Percentiles rank a stretch among this genome's conserved stretches.
phyloP scores from a whole-genome alignment of 2,888 invertebrate species.

The Erebia aethiops region DNA sequence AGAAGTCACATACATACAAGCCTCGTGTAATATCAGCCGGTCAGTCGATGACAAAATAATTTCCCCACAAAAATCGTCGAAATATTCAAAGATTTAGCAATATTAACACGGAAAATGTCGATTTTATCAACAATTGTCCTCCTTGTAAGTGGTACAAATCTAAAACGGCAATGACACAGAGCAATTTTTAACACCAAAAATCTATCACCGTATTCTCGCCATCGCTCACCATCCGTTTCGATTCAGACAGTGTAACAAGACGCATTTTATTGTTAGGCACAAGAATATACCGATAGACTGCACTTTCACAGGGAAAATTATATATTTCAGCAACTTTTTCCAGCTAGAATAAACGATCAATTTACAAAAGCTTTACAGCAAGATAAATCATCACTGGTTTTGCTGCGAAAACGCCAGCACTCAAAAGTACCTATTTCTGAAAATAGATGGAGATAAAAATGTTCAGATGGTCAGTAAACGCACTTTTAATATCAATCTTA shows the following conservation, averaged over 20 bases:
- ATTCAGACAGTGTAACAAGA: slow-evolving; percentile 72
- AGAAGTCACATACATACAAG: slow-evolving; percentile 83
- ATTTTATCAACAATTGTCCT: slow-evolving; percentile 68
- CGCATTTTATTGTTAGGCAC: slow-evolving; percentile 82
- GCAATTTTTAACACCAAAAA: slow-evolving; percentile 83
- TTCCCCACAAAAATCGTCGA: slow-evolving; percentile 73
- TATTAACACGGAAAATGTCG: slow-evolving; percentile 69
- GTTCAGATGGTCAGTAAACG: slow-evolving; percentile 67
- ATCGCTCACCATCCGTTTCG: slow-evolving; percentile 83
- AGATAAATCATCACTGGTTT: slow-evolving; percentile 85
- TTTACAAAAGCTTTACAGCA: slow-evolving; percentile 81
- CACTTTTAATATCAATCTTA: slow-evolving; percentile 51
- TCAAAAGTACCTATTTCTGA: slow-evolving; percentile 88
- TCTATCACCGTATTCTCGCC: slow-evolving; percentile 83
- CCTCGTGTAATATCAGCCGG: slow-evolving; percentile 84
- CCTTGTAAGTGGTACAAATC: slow-evolving; percentile 70
- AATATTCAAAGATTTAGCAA: slow-evolving; percentile 66
- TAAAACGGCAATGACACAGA: slow-evolving; percentile 80
- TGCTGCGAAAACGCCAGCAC: slow-evolving; percentile 84
- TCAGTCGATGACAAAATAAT: slow-evolving; percentile 83
- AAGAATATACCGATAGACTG: slow-evolving; percentile 70
- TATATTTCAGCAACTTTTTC: slow-evolving; percentile 70
- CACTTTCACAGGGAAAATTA: slow-evolving; percentile 79
- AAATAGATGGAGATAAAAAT: slow-evolving; percentile 87
- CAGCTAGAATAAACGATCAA: slow-evolving; percentile 74